Percentiles rank a stretch among this genome's conserved stretches.
phyloP scores from a whole-genome alignment of 1,140 invertebrate species.

The Cydia pomonella region DNA sequence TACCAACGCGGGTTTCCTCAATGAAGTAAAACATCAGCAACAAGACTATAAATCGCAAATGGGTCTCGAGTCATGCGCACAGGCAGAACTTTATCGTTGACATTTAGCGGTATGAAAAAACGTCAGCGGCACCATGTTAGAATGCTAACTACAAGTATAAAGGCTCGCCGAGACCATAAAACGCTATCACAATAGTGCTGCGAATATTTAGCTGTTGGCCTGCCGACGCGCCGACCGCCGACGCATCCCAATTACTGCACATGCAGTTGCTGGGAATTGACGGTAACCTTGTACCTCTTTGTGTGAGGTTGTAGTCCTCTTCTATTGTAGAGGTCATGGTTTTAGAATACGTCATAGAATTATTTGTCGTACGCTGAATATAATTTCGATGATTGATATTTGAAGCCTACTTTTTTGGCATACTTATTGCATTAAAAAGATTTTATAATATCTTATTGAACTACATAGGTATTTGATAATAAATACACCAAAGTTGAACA shows the following conservation, averaged over 20 bases:
- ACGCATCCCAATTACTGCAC: conserved; percentile 72
- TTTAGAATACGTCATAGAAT: neutral
- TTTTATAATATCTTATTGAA: neutral
- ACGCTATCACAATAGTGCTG: conserved; percentile 74
- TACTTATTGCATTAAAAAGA: neutral
- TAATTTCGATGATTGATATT: neutral
- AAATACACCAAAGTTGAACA: neutral
- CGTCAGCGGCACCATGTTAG: conserved; percentile 69
- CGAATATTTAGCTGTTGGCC: conserved; percentile 76
- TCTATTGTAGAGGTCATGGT: conserved; percentile 15
- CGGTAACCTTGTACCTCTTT: conserved; percentile 44
- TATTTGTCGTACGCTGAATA: neutral
- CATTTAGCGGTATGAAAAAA: conserved; percentile 74
- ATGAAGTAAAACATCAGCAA: conserved; percentile 33
- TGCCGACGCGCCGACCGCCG: conserved; percentile 49
- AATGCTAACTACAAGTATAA: conserved; percentile 76
- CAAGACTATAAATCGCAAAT: conserved; percentile 1
- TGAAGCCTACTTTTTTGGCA: too few relatives aligned
- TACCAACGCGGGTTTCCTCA: conserved; percentile 28
- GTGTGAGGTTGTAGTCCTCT: conserved; percentile 49
- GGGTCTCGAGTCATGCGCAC: conserved; percentile 44
- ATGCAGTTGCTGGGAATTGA: conserved; percentile 68
- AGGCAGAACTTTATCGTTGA: conserved; percentile 54
- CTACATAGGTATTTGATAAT: neutral
- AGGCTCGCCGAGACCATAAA: conserved; percentile 74